Conservation (phyloP, 2,797 vertebrate species). For the Mionectes olivaceus region DNA sequence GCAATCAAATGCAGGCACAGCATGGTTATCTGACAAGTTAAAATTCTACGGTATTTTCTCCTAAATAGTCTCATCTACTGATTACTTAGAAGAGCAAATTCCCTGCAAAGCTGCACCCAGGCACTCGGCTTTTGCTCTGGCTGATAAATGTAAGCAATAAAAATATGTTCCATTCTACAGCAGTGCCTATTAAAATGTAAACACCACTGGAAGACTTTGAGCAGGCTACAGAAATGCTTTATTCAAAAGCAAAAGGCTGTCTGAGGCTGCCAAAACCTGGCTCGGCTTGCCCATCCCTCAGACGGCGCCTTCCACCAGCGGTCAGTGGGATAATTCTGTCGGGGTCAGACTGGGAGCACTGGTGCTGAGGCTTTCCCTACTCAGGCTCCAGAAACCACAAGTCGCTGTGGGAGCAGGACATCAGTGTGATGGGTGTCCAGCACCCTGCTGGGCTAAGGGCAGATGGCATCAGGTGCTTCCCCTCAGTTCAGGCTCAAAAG, state of each 20-base stretch:
- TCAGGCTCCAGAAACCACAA: not conserved
- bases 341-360: not conserved
- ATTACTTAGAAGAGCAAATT: not conserved
- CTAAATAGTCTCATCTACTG: not conserved
- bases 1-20: not conserved
- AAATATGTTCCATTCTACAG: constrained; percentile 59
- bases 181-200: constrained; percentile 78
- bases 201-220: constrained; percentile 67
- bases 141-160: constrained; percentile 73
- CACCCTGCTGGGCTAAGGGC: not conserved
- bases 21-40: not conserved
- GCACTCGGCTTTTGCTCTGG: not conserved
- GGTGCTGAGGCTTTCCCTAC: rapidly evolving
- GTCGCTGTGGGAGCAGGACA: rapidly evolving
- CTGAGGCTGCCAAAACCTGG: constrained; percentile 19
- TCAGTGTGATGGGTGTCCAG: rapidly evolving
- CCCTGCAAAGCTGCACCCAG: constrained; percentile 17
- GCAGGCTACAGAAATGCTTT: constrained; percentile 76
- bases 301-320: not conserved
- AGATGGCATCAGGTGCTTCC: rapidly evolving
- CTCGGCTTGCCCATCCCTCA: not conserved
- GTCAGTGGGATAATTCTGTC: not conserved
- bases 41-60: not conserved
- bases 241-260: constrained; percentile 43
- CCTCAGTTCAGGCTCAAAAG: rapidly evolving